Conservation (phyloP, 1,140 invertebrate genomes). For the Lerema accius region DNA sequence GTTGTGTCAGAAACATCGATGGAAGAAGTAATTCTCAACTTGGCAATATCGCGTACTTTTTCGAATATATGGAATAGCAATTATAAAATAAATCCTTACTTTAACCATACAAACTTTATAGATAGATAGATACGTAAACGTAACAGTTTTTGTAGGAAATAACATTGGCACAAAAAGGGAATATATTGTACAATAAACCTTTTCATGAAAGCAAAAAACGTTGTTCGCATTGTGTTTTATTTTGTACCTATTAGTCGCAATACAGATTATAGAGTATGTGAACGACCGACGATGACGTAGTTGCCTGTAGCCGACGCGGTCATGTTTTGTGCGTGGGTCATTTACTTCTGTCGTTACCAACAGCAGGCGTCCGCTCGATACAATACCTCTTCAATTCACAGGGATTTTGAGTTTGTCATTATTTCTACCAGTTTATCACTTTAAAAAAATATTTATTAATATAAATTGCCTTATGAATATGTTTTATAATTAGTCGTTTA, state of each 20-base stretch:
- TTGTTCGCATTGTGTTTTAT: constrained; percentile 37
- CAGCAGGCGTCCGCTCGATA: constrained; percentile 49
- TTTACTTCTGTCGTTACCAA: constrained; percentile 60
- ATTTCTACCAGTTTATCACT: background rate
- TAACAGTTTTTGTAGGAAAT: constrained; percentile 3
- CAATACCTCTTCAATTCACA: constrained; percentile 55
- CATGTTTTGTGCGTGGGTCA: constrained; percentile 56
- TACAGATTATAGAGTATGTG: constrained; percentile 13
- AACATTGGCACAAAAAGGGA: background rate
- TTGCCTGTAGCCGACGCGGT: constrained; percentile 20
- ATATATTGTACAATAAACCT: constrained; percentile 9
- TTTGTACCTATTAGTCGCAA: constrained; percentile 36
- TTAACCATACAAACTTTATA: constrained; percentile 14
- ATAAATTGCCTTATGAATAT: too few relatives aligned
- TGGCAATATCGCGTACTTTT: constrained; percentile 59
- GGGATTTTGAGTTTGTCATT: constrained; percentile 34
- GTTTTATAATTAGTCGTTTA: too few relatives aligned
- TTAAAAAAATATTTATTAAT: background rate
- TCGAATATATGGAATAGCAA: constrained; percentile 53
- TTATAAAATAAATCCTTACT: constrained; percentile 63
- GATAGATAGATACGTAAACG: background rate
- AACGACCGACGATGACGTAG: constrained; percentile 18
- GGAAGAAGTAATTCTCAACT: constrained; percentile 51
- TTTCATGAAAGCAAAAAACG: constrained; percentile 11
- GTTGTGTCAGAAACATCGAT: constrained; percentile 47